Evolutionary conservation across 2,888 invertebrate species (phyloP).

Genomic region (Ashinkailepas kermadecensis): DNA sequence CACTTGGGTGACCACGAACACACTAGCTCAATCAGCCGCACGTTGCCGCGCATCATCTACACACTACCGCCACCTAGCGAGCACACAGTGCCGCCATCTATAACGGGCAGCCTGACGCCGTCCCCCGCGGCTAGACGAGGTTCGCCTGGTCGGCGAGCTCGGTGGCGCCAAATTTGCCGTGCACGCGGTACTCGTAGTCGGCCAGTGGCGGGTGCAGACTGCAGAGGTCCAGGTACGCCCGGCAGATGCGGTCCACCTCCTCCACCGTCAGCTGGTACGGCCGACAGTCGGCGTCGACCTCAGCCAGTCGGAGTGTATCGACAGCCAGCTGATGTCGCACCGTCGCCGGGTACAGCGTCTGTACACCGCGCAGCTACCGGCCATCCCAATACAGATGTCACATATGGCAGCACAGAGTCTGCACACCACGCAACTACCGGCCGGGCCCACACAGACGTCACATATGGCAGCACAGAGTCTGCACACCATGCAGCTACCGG

Average conservation of each 20-base stretch:
- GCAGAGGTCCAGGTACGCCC: constrained; percentile 65
- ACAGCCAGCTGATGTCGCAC: constrained; percentile 55
- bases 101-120: neutral
- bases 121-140: neutral
- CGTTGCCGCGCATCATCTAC: no score
- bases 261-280: constrained; percentile 67
- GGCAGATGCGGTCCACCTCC: constrained; percentile 67
- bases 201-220: constrained; percentile 39
- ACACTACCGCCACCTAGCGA: no score
- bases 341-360: constrained; percentile 66
- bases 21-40: no score
- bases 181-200: constrained; percentile 57
- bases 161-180: constrained; percentile 8
- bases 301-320: constrained; percentile 60
- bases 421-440: no score
- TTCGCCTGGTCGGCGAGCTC: neutral
- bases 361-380: neutral
- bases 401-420: no score
- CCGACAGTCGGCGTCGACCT: constrained; percentile 59
- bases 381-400: neutral
- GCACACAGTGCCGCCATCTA: no score
- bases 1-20: no score
- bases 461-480: no score
- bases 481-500: neutral
- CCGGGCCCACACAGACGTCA: no score